phyloP scores from a whole-genome alignment of 2,888 invertebrate genomes.

The Rhagonycha fulva region DNA sequence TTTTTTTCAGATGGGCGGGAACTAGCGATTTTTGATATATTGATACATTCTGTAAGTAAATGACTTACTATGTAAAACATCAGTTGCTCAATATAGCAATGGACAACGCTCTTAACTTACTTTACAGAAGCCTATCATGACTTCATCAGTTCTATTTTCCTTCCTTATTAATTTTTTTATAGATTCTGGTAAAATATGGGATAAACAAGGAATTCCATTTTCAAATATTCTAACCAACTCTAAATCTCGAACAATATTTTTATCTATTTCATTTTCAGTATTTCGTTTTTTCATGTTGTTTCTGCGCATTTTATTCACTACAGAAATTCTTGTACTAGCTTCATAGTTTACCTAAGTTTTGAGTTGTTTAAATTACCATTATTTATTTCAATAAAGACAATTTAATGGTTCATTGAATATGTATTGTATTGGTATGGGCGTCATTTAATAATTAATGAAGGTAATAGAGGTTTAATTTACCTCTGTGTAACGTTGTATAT shows the following conservation, averaged over 20 bases:
- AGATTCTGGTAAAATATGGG: constrained; percentile 57
- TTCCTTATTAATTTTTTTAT: constrained; percentile 53
- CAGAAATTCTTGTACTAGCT: background rate
- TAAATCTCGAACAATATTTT: constrained; percentile 31
- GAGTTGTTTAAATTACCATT: background rate
- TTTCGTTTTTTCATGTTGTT: background rate
- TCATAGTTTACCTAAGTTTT: background rate
- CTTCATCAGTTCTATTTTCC: constrained; percentile 57
- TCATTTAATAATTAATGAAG: background rate
- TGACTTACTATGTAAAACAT: no score
- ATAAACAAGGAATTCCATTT: constrained; percentile 64
- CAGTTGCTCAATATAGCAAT: no score
- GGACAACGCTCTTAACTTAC: constrained; percentile 40
- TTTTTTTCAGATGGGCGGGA: no score
- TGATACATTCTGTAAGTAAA: no score
- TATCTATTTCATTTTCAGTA: constrained; percentile 11
- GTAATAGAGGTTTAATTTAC: background rate
- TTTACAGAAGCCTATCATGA: constrained; percentile 61
- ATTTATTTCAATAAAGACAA: background rate
- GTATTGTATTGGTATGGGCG: background rate
- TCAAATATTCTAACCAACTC: constrained; percentile 55
- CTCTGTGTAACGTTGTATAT: background rate
- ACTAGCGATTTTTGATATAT: no score
- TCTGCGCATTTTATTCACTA: background rate
- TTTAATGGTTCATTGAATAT: background rate